Evolutionary conservation across 92 coral and sea anemone genomes (phyloP).

Genomic region (Heteractis magnifica): DNA sequence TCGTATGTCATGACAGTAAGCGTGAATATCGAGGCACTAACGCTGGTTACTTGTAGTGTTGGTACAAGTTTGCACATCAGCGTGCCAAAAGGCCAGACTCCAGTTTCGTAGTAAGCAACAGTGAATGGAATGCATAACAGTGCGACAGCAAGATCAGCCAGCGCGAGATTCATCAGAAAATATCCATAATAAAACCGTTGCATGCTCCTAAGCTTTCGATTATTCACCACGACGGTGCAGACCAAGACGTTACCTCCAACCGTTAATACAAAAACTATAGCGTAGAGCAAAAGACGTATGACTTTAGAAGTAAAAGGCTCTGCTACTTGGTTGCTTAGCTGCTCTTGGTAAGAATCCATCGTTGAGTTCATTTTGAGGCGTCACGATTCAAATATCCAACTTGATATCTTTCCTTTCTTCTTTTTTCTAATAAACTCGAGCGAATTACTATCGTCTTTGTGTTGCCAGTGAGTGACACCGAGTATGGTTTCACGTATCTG

Average conservation of each 20-base stretch:
- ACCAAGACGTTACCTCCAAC: conserved; percentile 58
- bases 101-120: conserved; percentile 55
- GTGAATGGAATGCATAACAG: conserved; percentile 61
- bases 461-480: not conserved
- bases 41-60: conserved; percentile 54
- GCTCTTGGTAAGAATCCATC: conserved; percentile 1
- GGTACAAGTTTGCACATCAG: conserved; percentile 61
- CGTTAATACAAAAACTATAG: conserved; percentile 47
- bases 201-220: conserved; percentile 56
- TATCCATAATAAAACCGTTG: conserved; percentile 64
- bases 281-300: conserved; percentile 52
- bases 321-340: conserved; percentile 32
- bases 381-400: not conserved
- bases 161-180: conserved; percentile 57
- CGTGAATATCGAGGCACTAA: conserved; percentile 62
- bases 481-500: not conserved
- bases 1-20: conserved; percentile 63
- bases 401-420: not conserved
- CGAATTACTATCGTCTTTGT: not conserved
- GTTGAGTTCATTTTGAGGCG: conserved; percentile 13
- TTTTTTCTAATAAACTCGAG: not conserved
- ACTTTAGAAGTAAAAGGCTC: conserved; percentile 50
- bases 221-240: conserved; percentile 50
- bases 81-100: conserved; percentile 61
- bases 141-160: conserved; percentile 63